Evolutionary conservation across 2,888 invertebrate species (phyloP).

Genomic region (Mimachlamys varia): DNA sequence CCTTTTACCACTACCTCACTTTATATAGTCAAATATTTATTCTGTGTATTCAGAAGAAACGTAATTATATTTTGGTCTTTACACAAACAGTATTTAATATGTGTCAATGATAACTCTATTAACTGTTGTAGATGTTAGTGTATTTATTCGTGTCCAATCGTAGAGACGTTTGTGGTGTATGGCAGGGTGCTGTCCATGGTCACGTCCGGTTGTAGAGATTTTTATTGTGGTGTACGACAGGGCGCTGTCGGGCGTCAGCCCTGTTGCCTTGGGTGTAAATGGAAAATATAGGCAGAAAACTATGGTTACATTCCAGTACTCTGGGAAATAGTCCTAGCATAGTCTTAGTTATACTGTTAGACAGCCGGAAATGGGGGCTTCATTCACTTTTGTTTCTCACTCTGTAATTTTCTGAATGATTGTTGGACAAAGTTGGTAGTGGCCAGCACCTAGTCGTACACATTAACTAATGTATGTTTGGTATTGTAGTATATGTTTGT

Average conservation of each 20-base stretch:
- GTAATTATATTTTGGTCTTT: conserved; percentile 36
- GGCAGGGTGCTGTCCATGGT: neutral
- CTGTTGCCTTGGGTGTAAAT: neutral
- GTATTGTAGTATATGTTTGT: conserved; percentile 31
- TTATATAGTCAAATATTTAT: conserved; percentile 34
- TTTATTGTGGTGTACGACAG: neutral
- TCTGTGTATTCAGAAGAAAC: conserved; percentile 36
- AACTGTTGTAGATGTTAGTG: conserved; percentile 20
- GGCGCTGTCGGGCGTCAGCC: neutral
- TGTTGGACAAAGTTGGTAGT: neutral
- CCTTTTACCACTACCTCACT: conserved; percentile 26
- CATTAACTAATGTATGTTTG: conserved; percentile 9
- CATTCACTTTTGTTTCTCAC: neutral
- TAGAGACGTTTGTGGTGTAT: neutral
- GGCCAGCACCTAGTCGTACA: neutral
- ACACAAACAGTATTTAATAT: conserved; percentile 34
- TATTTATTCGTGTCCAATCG: conserved; percentile 22
- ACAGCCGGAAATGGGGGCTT: neutral
- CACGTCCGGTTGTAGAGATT: neutral
- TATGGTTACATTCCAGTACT: conserved; percentile 29
- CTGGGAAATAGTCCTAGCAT: conserved; percentile 11
- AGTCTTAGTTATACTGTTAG: neutral
- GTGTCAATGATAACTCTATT: conserved; percentile 14
- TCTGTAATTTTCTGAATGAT: conserved; percentile 10
- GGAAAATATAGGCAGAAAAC: neutral